Conservation (phyloP, 2,888 invertebrate species). For the Agonopterix heracliana region DNA sequence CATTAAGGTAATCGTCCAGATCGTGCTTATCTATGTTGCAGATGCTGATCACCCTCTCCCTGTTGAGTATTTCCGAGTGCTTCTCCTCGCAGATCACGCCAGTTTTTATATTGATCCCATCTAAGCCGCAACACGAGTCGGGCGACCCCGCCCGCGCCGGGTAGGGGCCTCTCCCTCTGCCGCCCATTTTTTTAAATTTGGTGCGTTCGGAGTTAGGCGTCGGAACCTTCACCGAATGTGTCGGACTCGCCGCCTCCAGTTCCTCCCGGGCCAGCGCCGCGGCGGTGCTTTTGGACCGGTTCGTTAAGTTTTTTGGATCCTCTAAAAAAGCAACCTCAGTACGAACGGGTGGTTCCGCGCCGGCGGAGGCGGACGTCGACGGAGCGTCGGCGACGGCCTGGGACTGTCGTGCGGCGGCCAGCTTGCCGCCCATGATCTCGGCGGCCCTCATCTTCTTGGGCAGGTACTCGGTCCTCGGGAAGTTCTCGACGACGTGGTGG, state of each 20-base stretch:
- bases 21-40: conserved; percentile 88
- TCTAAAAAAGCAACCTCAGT: conserved; percentile 69
- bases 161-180: conserved; percentile 44
- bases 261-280: conserved; percentile 76
- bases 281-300: conserved; percentile 75
- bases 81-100: conserved; percentile 68
- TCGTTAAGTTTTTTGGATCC: conserved; percentile 75
- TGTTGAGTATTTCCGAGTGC: conserved; percentile 74
- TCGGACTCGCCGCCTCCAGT: conserved; percentile 72
- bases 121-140: conserved; percentile 71
- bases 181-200: conserved; percentile 28
- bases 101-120: conserved; percentile 58
- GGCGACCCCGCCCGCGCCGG: conserved; percentile 54
- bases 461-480: conserved; percentile 57
- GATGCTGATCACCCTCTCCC: conserved; percentile 84
- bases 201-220: conserved; percentile 56
- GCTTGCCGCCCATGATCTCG: conserved; percentile 65
- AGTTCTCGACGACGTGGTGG: conserved; percentile 31
- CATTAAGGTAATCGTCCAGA: conserved; percentile 87
- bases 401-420: conserved; percentile 43
- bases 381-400: conserved; percentile 26
- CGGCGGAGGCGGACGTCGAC: conserved; percentile 22
- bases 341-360: conserved; percentile 35
- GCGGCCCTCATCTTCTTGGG: conserved; percentile 73
- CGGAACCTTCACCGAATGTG: conserved; percentile 70